Evolutionary conservation across 2,888 invertebrate genomes (phyloP), one percentile per base, ranked within the genome.

Genomic region (Merodon equestris): DNA sequence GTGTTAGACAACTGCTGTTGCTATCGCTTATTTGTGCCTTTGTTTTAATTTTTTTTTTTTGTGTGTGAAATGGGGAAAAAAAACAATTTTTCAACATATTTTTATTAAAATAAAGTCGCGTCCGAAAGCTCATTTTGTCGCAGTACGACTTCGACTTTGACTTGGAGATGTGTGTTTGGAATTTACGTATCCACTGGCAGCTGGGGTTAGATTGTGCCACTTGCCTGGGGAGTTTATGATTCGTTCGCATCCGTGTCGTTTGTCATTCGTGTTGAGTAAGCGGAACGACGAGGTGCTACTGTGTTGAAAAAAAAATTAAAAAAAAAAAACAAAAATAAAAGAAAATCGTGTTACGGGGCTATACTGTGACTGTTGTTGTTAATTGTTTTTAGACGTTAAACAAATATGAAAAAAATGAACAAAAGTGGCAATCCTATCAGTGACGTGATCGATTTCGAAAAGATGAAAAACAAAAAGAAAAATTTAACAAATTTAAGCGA

Each of bases 31-130:
- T 14, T 56, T 44, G 34, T 40, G n/a, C 5, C n/a, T 40, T 40
- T 58, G 27, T 42, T 15, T 70, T 63, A 50, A 7, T 56, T 54
- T 17, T 19, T 60, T 50, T 50, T 50, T 48, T 19, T 17, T 57
- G 5, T 56, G 27, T 58, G 50, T 27, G 34, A 27, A 27, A 27
- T 2, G 27, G 3, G 7, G 27, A 27, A 27, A 27, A 27, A 27
- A 2, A 66, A 72, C 40, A 19, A 53, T 34, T 64, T 64, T 63
- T 63, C 57, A 40, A 72, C 61, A 76, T 54, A 77, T 77, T 77
- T 53, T 79, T 79, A 60, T 74, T 74, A 79, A 79, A 79, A 79
- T 79, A 79, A 79, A 79, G 74, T 74, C 79, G 79, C 68, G 74
- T 79, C 56, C 74, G 60, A 79, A 79, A 79, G 79, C 79, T 79